Base-by-base conservation (phyloP, 1,140 invertebrate species). In the Papilio dardanus region DNA sequence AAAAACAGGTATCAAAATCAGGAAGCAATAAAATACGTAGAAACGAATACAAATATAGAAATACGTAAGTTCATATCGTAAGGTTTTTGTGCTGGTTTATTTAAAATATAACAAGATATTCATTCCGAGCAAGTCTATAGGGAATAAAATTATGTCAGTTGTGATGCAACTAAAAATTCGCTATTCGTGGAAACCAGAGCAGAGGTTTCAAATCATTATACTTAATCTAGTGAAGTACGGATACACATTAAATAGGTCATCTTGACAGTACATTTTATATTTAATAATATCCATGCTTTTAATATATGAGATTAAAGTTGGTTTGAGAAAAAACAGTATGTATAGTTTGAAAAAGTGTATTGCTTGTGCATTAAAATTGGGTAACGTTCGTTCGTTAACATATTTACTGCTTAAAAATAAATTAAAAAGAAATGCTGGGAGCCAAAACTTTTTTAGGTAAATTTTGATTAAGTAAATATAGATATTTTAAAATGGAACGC, bases 101-200 rank as follows among this genome's bases (percentile, higher is more conserved):
- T 24, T 28, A 58, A 58, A 28, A 30, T 62, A 16, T 62, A 28
- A 30, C 24, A 62, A 62, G 12, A 62, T 28, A 58, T 58, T 58
- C 24, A 58, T 58, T 58, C 54, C 54, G 24, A 24, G 6, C 21
- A 30, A 67, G 6, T 35, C 65, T 69, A 40, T 28, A 42, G 68
- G 68, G 40, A 71, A 50, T 71, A 71, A 46, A 71, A 71, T 71
- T 40, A 71, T 71, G 40, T 71, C 68, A 46, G 40, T 46, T 21
- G 67, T 24, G 24, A 69, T 24, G 35, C 21, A 69, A 40, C 35
- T 69, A 69, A 69, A 69, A 67, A 69, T 62, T 62, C 24, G 54
- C 24, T 62, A 62, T 62, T 30, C 54, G 54, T 62, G 54, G 10
- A 62, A 62, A 62, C 54, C 54, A 6, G 54, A 62, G 54, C 54